Evolutionary conservation across 2,797 vertebrate genomes (phyloP).

Genomic region (Calcarius lapponicus): DNA sequence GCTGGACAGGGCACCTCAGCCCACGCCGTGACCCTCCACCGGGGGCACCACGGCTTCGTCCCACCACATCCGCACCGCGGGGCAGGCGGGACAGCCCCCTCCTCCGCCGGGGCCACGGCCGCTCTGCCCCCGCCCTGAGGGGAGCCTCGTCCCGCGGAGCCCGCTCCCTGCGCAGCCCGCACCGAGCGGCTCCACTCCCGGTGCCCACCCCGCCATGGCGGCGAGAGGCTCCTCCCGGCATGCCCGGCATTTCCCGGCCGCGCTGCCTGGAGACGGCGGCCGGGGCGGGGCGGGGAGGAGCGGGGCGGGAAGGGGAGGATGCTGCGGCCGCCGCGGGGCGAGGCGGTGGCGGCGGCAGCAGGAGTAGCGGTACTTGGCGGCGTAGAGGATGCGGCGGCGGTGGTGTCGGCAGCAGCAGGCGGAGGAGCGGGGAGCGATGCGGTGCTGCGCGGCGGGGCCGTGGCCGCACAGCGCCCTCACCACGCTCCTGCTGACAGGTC

Average conservation of each 20-base stretch:
- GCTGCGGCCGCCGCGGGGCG: not conserved
- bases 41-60: not conserved
- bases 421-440: conserved; percentile 29
- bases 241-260: not conserved
- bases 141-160: rapidly evolving
- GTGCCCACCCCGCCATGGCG: not conserved
- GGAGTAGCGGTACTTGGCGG: not conserved
- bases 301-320: not conserved
- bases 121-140: no score
- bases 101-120: not conserved
- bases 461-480: conserved; percentile 25
- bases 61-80: not conserved
- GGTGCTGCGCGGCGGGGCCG: not conserved
- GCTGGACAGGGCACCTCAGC: no score
- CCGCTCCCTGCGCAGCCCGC: rapidly evolving
- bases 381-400: not conserved
- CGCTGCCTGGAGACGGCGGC: conserved; percentile 8
- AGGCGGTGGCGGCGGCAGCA: not conserved
- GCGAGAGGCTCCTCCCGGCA: not conserved
- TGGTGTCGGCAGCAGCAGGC: not conserved
- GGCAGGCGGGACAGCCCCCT: not conserved
- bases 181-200: rapidly evolving
- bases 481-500: conserved; percentile 60
- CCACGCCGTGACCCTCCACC: not conserved
- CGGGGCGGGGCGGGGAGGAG: conserved; percentile 28